A percentile compares a stretch with the other conserved stretches of the same genome.
phyloP scores from a whole-genome alignment of 2,888 invertebrate species.

The Polyommatus iphigenia region DNA sequence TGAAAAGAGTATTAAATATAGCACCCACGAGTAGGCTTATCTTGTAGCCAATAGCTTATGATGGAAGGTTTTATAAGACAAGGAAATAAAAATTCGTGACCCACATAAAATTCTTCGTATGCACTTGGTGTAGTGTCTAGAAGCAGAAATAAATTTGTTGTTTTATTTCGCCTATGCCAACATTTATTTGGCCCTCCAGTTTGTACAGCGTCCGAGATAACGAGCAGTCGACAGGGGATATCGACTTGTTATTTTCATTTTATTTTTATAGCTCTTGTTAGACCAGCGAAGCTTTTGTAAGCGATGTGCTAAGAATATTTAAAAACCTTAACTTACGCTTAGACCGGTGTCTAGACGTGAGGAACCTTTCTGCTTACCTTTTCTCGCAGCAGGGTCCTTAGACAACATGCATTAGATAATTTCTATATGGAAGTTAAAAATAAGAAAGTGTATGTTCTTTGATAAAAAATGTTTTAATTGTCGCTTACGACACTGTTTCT shows the following conservation, averaged over 20 bases:
- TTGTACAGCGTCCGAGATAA: conserved; percentile 54
- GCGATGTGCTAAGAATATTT: conserved; percentile 34
- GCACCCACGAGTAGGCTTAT: neutral
- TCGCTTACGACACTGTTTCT: too few relatives aligned
- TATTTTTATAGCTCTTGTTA: conserved; percentile 61
- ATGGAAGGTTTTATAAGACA: too few relatives aligned
- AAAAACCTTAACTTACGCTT: neutral
- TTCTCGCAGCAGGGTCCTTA: neutral
- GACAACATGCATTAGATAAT: too few relatives aligned
- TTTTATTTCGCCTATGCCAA: conserved; percentile 38
- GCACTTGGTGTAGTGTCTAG: conserved; percentile 21
- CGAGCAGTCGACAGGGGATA: conserved; percentile 52
- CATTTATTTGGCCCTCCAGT: conserved; percentile 44
- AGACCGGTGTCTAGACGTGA: neutral
- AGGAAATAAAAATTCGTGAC: neutral
- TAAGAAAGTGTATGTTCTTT: too few relatives aligned
- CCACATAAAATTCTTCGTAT: conserved; percentile 7
- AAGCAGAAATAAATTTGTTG: conserved; percentile 33
- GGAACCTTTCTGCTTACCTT: neutral
- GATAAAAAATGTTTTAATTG: too few relatives aligned
- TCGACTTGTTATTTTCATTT: conserved; percentile 60
- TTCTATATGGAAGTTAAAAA: too few relatives aligned
- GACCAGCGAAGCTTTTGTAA: conserved; percentile 51
- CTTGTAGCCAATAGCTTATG: neutral
- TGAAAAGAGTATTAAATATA: neutral